Percentiles rank a stretch among this genome's conserved stretches.
phyloP scores from a whole-genome alignment of 92 coral and sea anemone genomes.

The Metridium senile region DNA sequence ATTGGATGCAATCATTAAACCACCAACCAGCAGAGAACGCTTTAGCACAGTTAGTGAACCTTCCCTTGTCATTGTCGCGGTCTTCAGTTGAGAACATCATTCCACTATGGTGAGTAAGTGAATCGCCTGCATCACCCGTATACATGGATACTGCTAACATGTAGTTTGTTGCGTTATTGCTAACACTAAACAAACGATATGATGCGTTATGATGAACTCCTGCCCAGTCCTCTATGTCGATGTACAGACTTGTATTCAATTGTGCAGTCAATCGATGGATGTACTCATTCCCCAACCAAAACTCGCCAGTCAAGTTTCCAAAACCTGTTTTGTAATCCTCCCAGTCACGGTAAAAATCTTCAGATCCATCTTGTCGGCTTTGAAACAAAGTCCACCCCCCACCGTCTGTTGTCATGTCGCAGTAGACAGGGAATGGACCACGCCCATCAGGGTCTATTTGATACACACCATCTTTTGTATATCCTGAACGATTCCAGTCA shows the following conservation, averaged over 20 bases:
- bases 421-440: too few relatives aligned
- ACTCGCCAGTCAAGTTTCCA: too few relatives aligned
- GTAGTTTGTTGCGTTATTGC: constrained; percentile 21
- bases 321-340: too few relatives aligned
- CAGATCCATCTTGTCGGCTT: constrained; percentile 47
- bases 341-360: too few relatives aligned
- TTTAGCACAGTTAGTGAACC: constrained; percentile 6
- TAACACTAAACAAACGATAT: constrained; percentile 38
- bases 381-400: too few relatives aligned
- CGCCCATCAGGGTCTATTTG: constrained; percentile 13
- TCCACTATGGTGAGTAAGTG: constrained; percentile 24
- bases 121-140: constrained; percentile 53
- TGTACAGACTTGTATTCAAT: constrained; percentile 26
- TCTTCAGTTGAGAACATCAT: constrained; percentile 46
- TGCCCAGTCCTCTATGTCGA: constrained; percentile 39
- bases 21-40: constrained; percentile 37
- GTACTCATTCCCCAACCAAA: too few relatives aligned
- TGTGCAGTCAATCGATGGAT: constrained; percentile 21
- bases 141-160: constrained; percentile 13
- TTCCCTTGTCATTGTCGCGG: constrained; percentile 28
- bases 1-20: constrained; percentile 31
- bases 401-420: too few relatives aligned
- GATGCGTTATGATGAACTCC: constrained; percentile 25
- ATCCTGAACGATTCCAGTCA: constrained; percentile 9
- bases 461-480: background rate